phyloP scores from a whole-genome alignment of 2,888 invertebrate genomes.

The Eristalis intricaria region DNA sequence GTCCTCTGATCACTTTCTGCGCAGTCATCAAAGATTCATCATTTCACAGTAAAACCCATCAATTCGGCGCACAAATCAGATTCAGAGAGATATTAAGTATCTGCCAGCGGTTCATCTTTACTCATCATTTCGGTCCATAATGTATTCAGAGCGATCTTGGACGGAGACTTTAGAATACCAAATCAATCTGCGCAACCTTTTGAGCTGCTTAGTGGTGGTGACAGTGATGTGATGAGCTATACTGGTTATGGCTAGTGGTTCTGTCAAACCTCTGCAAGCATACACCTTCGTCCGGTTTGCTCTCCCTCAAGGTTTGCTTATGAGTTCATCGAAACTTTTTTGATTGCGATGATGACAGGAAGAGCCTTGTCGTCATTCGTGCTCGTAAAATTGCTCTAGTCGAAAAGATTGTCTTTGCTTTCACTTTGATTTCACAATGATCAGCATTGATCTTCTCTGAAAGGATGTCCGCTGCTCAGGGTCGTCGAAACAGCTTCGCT shows the following conservation, averaged over 20 bases:
- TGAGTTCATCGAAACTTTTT: neutral
- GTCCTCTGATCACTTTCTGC: neutral
- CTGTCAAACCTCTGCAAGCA: neutral
- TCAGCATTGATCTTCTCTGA: no score
- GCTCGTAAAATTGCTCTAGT: neutral
- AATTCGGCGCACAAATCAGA: no score
- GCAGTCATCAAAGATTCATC: no score
- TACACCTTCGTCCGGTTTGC: neutral
- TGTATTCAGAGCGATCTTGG: neutral
- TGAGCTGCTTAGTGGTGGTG: neutral
- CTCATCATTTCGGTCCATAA: neutral
- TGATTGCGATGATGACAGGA: neutral
- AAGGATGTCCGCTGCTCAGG: no score
- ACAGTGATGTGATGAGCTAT: neutral
- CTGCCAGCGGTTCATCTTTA: neutral
- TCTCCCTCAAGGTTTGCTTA: neutral
- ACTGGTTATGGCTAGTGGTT: neutral
- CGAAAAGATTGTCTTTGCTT: neutral
- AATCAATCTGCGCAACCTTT: neutral
- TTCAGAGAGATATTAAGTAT: no score
- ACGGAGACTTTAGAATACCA: neutral
- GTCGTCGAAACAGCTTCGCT: no score
- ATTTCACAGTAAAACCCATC: no score
- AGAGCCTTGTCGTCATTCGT: neutral
- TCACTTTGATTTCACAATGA: neutral